phyloP scores from a whole-genome alignment of 2,888 invertebrate genomes.

The Aphodius granarius region DNA sequence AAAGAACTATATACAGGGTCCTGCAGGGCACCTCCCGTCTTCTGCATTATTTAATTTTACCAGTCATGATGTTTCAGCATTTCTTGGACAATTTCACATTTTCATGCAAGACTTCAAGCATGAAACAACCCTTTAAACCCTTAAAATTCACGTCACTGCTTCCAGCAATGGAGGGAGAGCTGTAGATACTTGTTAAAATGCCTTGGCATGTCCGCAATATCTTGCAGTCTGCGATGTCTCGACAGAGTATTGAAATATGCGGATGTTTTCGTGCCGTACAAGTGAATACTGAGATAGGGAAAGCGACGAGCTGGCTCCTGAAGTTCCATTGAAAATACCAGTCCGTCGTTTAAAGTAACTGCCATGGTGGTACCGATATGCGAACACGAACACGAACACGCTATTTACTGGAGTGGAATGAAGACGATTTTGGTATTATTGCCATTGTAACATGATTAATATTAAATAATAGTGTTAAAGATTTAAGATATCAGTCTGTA shows the following conservation, averaged over 20 bases:
- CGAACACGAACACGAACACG: no score
- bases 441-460: no score
- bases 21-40: no score
- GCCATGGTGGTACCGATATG: no score
- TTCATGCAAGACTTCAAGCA: neutral
- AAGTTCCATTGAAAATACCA: neutral
- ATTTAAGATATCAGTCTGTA: no score
- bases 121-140: neutral
- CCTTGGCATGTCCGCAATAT: neutral
- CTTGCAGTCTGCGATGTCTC: neutral
- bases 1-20: neutral
- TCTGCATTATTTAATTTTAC: no score
- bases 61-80: neutral
- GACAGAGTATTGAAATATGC: neutral
- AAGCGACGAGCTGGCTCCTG: neutral
- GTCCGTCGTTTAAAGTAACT: neutral
- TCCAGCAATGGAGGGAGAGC: neutral
- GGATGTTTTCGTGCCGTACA: neutral
- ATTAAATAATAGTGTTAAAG: no score
- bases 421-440: no score
- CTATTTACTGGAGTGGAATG: no score
- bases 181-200: neutral
- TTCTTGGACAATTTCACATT: neutral
- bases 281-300: neutral
- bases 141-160: neutral